Evolutionary conservation across 2,888 invertebrate species (phyloP).

Genomic region (Amiota mariae): DNA sequence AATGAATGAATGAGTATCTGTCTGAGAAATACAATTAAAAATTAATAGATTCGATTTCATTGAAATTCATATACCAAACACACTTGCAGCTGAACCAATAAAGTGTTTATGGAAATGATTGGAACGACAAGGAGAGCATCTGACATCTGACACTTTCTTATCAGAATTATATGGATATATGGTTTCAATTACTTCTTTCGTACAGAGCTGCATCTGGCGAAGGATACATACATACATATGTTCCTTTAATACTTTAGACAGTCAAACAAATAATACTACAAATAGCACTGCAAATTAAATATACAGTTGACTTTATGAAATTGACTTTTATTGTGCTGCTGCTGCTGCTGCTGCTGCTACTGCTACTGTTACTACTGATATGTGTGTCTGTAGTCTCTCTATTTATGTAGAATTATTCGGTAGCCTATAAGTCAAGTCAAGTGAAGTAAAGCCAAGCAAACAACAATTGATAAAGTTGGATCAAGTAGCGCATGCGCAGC

Average conservation of each 20-base stretch:
- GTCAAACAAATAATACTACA: too few relatives aligned
- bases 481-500: slow-evolving; percentile 4
- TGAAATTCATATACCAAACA: too few relatives aligned
- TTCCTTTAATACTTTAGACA: too few relatives aligned
- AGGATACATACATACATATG: too few relatives aligned
- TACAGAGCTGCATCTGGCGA: too few relatives aligned
- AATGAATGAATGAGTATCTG: not conserved
- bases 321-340: not conserved
- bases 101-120: too few relatives aligned
- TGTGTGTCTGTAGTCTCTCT: not conserved
- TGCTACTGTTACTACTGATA: not conserved
- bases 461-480: not conserved
- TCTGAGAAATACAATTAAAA: too few relatives aligned
- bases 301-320: not conserved
- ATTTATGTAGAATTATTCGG: not conserved
- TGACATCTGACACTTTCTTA: too few relatives aligned
- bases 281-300: not conserved
- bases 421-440: not conserved
- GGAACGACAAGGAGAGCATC: too few relatives aligned
- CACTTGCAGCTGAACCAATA: too few relatives aligned
- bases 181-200: slow-evolving; percentile 1
- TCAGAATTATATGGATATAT: too few relatives aligned
- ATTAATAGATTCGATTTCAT: too few relatives aligned
- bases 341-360: not conserved
- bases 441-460: not conserved